Conservation (phyloP, 2,888 invertebrate genomes). For the Trissolcus japonicus region DNA sequence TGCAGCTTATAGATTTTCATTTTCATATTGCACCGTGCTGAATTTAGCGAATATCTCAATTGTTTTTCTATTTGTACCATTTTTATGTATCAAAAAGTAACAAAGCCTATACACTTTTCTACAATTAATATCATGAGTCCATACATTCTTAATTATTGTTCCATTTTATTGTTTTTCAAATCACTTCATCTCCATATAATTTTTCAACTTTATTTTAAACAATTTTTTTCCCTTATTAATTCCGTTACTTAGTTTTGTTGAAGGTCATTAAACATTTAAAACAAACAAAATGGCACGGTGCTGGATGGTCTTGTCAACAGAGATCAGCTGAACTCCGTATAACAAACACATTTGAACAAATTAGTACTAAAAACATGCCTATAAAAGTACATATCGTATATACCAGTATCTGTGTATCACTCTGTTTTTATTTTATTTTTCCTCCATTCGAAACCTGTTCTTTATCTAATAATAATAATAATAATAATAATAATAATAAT, state of each 20-base stretch:
- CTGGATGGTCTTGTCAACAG: conserved; percentile 28
- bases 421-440: conserved; percentile 16
- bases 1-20: conserved; percentile 33
- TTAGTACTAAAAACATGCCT: conserved; percentile 37
- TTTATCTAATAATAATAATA: no score
- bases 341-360: conserved; percentile 26
- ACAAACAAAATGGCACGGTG: conserved; percentile 36
- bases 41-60: conserved; percentile 4
- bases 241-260: not conserved
- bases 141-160: conserved; percentile 5
- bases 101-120: conserved; percentile 21
- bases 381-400: conserved; percentile 3
- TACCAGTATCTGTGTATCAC: no score
- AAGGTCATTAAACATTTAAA: not conserved
- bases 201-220: no score
- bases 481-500: no score
- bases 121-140: conserved; percentile 7
- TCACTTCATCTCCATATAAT: not conserved
- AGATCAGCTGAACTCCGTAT: conserved; percentile 25
- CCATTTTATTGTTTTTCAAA: not conserved
- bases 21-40: conserved; percentile 37
- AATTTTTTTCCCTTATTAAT: no score
- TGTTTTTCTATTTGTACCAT: conserved; percentile 12
- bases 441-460: not conserved
- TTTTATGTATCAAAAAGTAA: conserved; percentile 37